Conservation (phyloP, 2,797 vertebrate species). For the Falco columbarius region DNA sequence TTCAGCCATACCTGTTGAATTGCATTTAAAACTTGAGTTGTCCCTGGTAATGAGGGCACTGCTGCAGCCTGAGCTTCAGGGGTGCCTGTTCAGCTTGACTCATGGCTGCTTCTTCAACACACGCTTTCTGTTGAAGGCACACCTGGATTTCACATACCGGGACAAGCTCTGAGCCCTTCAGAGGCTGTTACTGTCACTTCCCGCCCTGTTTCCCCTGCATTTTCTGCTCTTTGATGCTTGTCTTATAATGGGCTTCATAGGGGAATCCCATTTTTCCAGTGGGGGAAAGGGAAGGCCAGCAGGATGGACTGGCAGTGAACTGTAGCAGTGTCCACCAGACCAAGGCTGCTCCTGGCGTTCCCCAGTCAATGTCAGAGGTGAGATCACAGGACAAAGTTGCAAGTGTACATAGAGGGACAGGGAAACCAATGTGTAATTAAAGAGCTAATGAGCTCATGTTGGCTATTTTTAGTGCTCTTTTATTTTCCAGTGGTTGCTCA, state of each 20-base stretch:
- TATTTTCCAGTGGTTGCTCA: slow-evolving; percentile 60
- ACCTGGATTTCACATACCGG: not conserved
- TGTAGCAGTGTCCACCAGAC: not conserved
- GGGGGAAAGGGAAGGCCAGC: not conserved
- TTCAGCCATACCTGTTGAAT: not conserved
- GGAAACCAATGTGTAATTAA: slow-evolving; percentile 41
- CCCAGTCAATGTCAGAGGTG: not conserved
- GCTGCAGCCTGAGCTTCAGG: not conserved
- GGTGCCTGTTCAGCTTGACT: not conserved
- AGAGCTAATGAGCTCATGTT: slow-evolving; percentile 24
- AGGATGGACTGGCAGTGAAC: not conserved
- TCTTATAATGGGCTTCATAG: not conserved
- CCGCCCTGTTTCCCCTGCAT: not conserved
- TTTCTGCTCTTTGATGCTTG: not conserved
- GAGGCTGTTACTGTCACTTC: not conserved
- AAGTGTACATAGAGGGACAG: not conserved
- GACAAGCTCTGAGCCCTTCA: not conserved
- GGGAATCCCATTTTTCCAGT: not conserved
- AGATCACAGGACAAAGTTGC: not conserved
- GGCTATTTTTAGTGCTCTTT: slow-evolving; percentile 55
- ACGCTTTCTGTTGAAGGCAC: fast-evolving
- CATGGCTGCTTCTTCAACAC: not conserved
- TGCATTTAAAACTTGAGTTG: not conserved
- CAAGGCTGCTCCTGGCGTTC: not conserved
- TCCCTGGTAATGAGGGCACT: not conserved